A percentile compares a stretch with the other conserved stretches of the same genome.
Conservation (phyloP, 2,888 invertebrate genomes). For the Drosophila merina region DNA sequence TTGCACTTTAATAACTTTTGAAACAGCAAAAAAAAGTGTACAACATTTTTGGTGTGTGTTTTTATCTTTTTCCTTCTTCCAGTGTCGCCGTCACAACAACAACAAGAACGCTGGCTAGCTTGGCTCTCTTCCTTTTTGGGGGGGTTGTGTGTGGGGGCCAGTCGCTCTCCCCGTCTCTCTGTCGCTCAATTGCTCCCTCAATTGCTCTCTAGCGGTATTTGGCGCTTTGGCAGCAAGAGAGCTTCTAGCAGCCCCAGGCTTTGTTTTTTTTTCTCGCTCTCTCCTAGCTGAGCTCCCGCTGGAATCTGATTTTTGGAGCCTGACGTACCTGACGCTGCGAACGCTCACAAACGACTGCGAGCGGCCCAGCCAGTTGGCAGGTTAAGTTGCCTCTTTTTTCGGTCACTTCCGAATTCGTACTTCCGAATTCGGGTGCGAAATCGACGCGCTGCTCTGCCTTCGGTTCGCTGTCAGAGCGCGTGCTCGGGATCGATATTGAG, state of each 20-base stretch:
- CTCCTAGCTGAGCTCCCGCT: background rate
- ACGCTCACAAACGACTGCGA: conserved; percentile 79
- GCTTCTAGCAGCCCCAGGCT: background rate
- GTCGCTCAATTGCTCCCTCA: background rate
- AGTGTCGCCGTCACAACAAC: conserved; percentile 48
- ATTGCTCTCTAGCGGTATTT: background rate
- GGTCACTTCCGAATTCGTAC: conserved; percentile 14
- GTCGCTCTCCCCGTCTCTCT: conserved; percentile 8
- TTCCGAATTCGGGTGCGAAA: conserved; percentile 26
- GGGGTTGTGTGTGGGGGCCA: background rate
- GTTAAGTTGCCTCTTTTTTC: conserved; percentile 52
- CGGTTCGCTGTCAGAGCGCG: conserved; percentile 43
- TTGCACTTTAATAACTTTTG: conserved; percentile 33
- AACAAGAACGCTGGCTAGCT: conserved; percentile 8
- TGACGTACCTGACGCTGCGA: conserved; percentile 74
- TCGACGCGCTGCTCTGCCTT: conserved; percentile 1
- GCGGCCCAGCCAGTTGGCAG: conserved; percentile 35
- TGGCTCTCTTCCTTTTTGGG: background rate
- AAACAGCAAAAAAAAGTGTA: conserved; percentile 56
- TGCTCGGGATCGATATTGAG: conserved; percentile 57
- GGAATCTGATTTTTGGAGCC: conserved; percentile 5
- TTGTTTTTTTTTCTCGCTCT: background rate
- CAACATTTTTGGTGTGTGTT: conserved; percentile 37
- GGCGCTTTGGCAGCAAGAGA: background rate
- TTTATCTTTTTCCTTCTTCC: conserved; percentile 11